Evolutionary conservation across 2,888 invertebrate species (phyloP), one percentile per base, ranked within the genome.

Genomic region (Choristoneura rosaceana): DNA sequence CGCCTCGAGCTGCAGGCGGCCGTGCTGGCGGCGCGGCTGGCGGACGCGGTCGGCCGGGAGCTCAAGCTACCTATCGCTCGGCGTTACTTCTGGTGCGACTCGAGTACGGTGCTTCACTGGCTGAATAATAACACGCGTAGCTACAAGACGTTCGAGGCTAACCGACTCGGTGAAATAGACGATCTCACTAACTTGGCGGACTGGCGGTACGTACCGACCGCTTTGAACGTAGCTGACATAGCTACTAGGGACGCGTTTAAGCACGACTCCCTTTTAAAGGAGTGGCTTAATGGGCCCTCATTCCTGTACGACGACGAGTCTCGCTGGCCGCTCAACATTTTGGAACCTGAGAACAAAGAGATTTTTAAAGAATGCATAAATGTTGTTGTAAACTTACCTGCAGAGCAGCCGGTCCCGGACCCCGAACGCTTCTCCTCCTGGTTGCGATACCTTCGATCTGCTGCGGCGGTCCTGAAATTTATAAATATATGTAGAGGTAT

Each of bases 341-440:
- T 59, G 5, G 14, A 59, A 10, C 14, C 59, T 34, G 59, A 25
- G 2, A 25, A 25, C 25, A 25, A 25, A 25, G 25, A 25, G 25
- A 25, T 2, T 25, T 25, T 25, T 25, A 25, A 25, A 25, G 25
- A 25, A 25, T 25, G 14, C 25, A 34, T 14, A 34, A 59, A 59
- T 33, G 12, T 25, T 25, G 25, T 25, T 25, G 1, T 25, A 59
- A 14, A 4, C 12, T 41, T 15, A 33, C 14, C 7, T 59, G 25
- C 9, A 33, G 10, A 14, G 59, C 14, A n/a, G 62, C 70, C 71
- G 62, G 52, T 74, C 12, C 74, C 74, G 10, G 75, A 74, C 8
- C 59, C 69, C 8, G 17, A 10, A 1, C 50, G 74, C 0, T 76
- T 76, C n/a, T 76, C 75, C 9, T 66, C 62, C 7, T 76, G 75